A percentile compares a stretch with the other conserved stretches of the same genome.
Conservation (phyloP, 2,888 invertebrate species). For the Melinaea menophilus region DNA sequence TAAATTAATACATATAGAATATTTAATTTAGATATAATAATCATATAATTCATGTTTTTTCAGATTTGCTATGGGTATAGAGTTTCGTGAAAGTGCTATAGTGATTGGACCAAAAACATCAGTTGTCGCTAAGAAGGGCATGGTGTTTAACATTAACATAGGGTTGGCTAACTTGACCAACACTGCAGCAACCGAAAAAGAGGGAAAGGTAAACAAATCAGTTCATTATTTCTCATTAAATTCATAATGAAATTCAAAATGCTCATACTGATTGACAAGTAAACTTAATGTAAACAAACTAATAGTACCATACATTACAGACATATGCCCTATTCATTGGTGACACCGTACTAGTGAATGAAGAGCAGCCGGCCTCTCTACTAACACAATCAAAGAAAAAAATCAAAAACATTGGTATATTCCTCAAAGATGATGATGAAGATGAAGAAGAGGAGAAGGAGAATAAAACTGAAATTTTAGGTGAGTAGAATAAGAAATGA, state of each 20-base stretch:
- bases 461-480: conserved; percentile 85
- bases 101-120: conserved; percentile 94
- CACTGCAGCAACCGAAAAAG: conserved; percentile 88
- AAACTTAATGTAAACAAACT: background rate
- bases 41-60: conserved; percentile 29
- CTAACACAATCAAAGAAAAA: conserved; percentile 96
- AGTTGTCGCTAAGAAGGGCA: conserved; percentile 89
- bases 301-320: conserved; percentile 38
- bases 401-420: conserved; percentile 96
- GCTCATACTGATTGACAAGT: too few species aligned
- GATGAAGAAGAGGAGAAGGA: conserved; percentile 90
- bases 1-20: too few species aligned
- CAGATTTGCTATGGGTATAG: conserved; percentile 97
- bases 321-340: conserved; percentile 95
- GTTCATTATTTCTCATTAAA: too few species aligned
- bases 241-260: too few species aligned
- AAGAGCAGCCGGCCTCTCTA: conserved; percentile 89
- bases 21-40: background rate
- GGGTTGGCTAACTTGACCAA: conserved; percentile 93
- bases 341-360: conserved; percentile 97
- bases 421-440: conserved; percentile 93
- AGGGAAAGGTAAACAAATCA: conserved; percentile 81
- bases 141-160: conserved; percentile 97
- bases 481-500: conserved; percentile 46
- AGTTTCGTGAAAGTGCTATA: conserved; percentile 96